Evolutionary conservation across 1,140 invertebrate genomes (phyloP), one percentile per base, ranked within the genome.

Genomic region (Agraylea sexmaculata): DNA sequence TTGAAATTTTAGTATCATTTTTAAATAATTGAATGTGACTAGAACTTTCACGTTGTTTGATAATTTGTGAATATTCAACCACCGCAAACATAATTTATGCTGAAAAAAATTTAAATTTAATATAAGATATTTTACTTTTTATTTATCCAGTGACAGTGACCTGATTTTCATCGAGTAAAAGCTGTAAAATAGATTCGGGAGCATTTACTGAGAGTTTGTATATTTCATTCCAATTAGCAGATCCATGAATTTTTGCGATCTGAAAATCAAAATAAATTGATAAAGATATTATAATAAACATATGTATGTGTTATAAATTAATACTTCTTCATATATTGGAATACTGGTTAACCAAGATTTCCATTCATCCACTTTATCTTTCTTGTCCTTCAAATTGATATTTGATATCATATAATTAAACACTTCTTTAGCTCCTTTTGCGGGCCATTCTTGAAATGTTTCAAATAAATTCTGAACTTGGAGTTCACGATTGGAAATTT

Each of bases 71-170:
- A 70, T 63, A 16, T 75, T 68, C 11, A 73, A 64, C 75, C 75
- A 78, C 31, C 75, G 65, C 13, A 75, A 56, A 49, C 75, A 78
- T 1, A 78, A 45, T 44, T 76, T 71, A 42, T 68, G 77, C 52
- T 76, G 49, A 28, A 58, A 63, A 48, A 30, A 50, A 49, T 44
- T 11, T 32, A 8, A n/a, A 32, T 10, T 10, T n/a, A 32, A 46
- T 23, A 31, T 23, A 5, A 28, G 4, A 5, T 27, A 43, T 35
- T 35, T 43, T 33, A 34, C 11, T 16, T 19, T 21, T 41, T 17
- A 18, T 34, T 34, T 55, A 61, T 59, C 56, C 62, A 61, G 42
- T 62, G 59, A 43, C 56, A 39, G 17, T 10, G 4, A 47, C 46
- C 41, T 48, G 32, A 19, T 44, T 28, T 10, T 21, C 15, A 21